phyloP scores from a whole-genome alignment of 1,140 invertebrate genomes.

The Leptinotarsa lineolata region DNA sequence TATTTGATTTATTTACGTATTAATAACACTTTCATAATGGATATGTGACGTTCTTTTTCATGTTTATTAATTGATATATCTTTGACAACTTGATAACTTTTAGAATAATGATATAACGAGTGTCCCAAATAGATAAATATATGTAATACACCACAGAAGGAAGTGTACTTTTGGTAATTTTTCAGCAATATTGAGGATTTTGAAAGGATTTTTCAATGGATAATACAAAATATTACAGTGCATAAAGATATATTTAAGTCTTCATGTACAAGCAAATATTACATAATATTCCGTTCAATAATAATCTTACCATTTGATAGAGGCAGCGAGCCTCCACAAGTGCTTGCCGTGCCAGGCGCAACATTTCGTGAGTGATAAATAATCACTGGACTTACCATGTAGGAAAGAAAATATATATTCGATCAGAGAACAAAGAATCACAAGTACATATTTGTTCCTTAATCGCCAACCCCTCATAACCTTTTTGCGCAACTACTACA shows the following conservation, averaged over 20 bases:
- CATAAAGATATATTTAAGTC: constrained; percentile 61
- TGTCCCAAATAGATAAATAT: too few species aligned
- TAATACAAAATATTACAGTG: constrained; percentile 45
- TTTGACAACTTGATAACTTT: too few species aligned
- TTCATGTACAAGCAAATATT: constrained; percentile 61
- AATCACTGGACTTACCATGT: constrained; percentile 47
- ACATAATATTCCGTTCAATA: constrained; percentile 57
- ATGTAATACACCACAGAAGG: too few species aligned
- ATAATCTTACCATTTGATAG: constrained; percentile 53
- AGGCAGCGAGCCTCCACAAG: constrained; percentile 45
- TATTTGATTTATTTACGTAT: too few species aligned
- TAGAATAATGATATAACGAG: too few species aligned
- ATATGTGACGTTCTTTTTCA: too few species aligned
- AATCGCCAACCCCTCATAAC: constrained; percentile 54
- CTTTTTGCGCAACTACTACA: constrained; percentile 53
- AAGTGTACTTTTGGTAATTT: too few species aligned
- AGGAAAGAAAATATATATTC: constrained; percentile 52
- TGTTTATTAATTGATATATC: too few species aligned
- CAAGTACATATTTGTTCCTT: constrained; percentile 51
- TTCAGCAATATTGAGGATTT: too few species aligned
- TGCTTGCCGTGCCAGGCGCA: constrained; percentile 30
- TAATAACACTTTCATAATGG: too few species aligned
- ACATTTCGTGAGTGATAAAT: constrained; percentile 36
- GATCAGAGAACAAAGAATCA: constrained; percentile 54
- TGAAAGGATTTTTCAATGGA: neutral